Base-by-base conservation (phyloP, 2,797 vertebrate species). In the Okamejei kenojei region DNA sequence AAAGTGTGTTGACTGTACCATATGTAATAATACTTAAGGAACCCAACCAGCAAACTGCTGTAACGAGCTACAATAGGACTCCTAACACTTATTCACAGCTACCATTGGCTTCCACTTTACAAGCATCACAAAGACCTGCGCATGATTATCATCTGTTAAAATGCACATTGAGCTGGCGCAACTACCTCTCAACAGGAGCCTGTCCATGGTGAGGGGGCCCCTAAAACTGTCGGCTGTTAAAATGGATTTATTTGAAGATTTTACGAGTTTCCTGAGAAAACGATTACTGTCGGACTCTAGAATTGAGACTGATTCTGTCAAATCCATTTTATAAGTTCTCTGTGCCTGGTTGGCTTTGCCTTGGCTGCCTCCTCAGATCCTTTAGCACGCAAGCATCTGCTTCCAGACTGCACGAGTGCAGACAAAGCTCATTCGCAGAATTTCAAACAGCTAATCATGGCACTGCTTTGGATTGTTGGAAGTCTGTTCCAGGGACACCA, bases 231-330 rank as follows among this genome's bases (percentile, higher is more conserved):
- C 71, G 11, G 90, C 13, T 92, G 73, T 92, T 92, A 92, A 92
- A 92, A 45, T 76, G 38, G 68, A 92, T 92, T 92, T 92, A 76
- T 92, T 92, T 92, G 90, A 92, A 92, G 90, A 92, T 92, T 92
- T 92, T 92, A 92, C 23, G 38, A 92, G 35, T 19, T 92, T 92
- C 90, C 90, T 92, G 90, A 74, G 90, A 92, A 92, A 92, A 76
- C 73, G 32, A 74, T 92, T 92, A 92, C 90, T 92, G 35, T 74
- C 71, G 45, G 90, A 92, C 73, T 74, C 71, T 73, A 92, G 90
- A 76, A 92, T 92, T 92, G 68, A 92, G 68, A 76, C 90, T 45
- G 71, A n/a, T 92, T 92, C 73, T 58, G 38, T 92, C 90, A n/a
- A 92, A 92, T 76, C 68, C 23, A 58, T 92, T 92, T 92, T 92